Base-by-base conservation (phyloP, 2,888 invertebrate genomes). In the Clepsis dumicolana region DNA sequence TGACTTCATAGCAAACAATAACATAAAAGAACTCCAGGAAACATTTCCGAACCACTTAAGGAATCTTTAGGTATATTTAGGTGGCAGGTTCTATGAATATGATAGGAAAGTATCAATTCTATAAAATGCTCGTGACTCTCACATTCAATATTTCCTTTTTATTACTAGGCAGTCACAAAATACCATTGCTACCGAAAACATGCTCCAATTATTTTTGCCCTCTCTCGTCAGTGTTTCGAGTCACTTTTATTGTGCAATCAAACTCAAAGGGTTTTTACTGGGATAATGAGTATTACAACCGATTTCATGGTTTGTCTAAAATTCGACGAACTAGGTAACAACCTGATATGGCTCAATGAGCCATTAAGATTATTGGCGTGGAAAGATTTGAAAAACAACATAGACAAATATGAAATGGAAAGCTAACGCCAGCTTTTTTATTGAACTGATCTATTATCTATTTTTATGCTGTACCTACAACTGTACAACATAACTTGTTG, bases 191-290 rank as follows among this genome's bases (percentile, higher is more conserved):
- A 41, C 41, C 59, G 41, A 59, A 59, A 25, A 10, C 54, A 56
- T 35, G 27, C 41, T 24, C 16, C 59, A 53, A 64, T 27, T 53
- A 54, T 64, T 61, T 48, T 12, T 61, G 48, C n/a, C 61, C 50
- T 61, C 29, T 50, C n/a, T 61, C 29, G 18, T 16, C 12, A 48
- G 54, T 18, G 29, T 32, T 54, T 32, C 18, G 5, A 54, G 29
- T 12, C 12, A 56, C 24, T 25, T 25, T 12, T 14, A 35, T 56
- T 35, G 21, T 3, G 56, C 21, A 56, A 56, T 35, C 32, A 56
- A 32, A 56, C 14, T 21, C 21, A 21, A 48, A 48, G 48, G 48
- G 48, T 48, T 48, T 44, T 18, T 48, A 48, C 48, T 48, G 21
- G 18, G 12, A 12, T 48, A 48, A 21, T 48, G 48, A 48, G 48